Percentiles rank a stretch among this genome's conserved stretches.
These are phyloP conservation scores for Yponomeuta malinellus DNA, from an alignment of 2,888 invertebrate species.

Conservation along the genomic window DNA sequence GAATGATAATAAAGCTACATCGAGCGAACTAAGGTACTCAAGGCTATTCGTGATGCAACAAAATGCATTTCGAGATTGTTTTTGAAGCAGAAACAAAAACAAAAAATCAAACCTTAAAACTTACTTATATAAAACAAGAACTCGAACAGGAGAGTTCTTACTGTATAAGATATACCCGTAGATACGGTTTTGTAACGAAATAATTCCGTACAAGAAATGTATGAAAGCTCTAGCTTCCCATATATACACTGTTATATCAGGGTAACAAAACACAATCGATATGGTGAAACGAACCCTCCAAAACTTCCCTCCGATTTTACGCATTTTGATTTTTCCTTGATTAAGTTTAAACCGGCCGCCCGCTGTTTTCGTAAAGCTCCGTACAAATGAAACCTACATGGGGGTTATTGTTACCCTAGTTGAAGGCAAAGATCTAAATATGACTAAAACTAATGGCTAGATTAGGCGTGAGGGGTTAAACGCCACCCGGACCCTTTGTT, in stretches of 20 bases:
- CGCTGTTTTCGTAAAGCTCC: conserved; percentile 58
- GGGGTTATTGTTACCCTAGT: conserved; percentile 20
- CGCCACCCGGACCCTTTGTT: not conserved
- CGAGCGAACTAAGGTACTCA: too few species aligned
- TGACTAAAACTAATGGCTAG: conserved; percentile 4
- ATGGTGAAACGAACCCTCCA: conserved; percentile 67
- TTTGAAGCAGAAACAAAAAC: too few species aligned
- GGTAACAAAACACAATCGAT: conserved; percentile 69
- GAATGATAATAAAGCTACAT: too few species aligned
- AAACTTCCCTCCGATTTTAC: conserved; percentile 67
- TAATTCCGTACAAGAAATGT: too few species aligned
- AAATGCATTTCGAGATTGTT: too few species aligned
- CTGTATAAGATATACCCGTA: too few species aligned
- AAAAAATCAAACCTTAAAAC: too few species aligned
- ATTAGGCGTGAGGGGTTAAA: conserved; percentile 4
- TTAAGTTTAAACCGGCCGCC: conserved; percentile 70
- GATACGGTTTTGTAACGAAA: too few species aligned
- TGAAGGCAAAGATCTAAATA: conserved; percentile 15
- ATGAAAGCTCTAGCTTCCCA: too few species aligned
- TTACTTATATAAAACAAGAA: too few species aligned
- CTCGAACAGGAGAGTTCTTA: too few species aligned
- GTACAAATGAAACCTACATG: conserved; percentile 47
- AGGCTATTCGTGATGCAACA: too few species aligned
- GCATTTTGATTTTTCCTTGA: conserved; percentile 73
- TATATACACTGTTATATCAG: not conserved